Evolutionary conservation across 2,113 vertebrate genomes (phyloP), one percentile per base, ranked within the genome.

Genomic region (Gadus chalcogrammus): DNA sequence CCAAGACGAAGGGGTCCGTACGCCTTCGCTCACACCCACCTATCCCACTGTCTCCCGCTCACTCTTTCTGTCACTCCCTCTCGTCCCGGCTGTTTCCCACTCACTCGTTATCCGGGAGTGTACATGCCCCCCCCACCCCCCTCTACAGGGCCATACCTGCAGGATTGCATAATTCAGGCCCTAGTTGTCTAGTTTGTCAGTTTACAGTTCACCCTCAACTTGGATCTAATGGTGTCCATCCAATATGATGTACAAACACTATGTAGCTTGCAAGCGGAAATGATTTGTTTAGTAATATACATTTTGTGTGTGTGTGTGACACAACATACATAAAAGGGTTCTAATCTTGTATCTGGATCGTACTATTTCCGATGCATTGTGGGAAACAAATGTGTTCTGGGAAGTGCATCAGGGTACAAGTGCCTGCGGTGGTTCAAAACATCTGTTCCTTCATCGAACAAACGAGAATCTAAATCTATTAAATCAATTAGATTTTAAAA

Each of bases 401-500:
- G 24, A 24, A 24, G 24, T 24, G 24, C 24, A 24, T 24, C 24
- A 24, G 24, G 2, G 24, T 24, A 24, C 24, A 24, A 24, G 24
- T 24, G 24, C 24, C 24, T 24, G 1, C 22, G 22, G 22, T 24
- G 22, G 22, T 24, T 78, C 62, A 74, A 83, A 80, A 81, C 85
- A 42, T 68, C 24, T 56, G 16, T 81, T 83, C 79, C 63, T 67
- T 77, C 81, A 68, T 82, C 70, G 75, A 78, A 73, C 69, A 31
- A 81, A 61, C 67, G 71, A 65, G 73, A 77, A 80, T 42, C 31
- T 64, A 76, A 87, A 80, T 62, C 31, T 79, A 70, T 64, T 75
- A 83, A 83, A 81, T 70, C 67, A 52, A 77, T 79, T 79, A 48
- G 65, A 64, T 28, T 86, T 64, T 74, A 81, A 85, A 88, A 80